Evolutionary conservation across 2,113 vertebrate species (phyloP), one percentile per base, ranked within the genome.

Genomic region (Neodontobutis hainanensis): DNA sequence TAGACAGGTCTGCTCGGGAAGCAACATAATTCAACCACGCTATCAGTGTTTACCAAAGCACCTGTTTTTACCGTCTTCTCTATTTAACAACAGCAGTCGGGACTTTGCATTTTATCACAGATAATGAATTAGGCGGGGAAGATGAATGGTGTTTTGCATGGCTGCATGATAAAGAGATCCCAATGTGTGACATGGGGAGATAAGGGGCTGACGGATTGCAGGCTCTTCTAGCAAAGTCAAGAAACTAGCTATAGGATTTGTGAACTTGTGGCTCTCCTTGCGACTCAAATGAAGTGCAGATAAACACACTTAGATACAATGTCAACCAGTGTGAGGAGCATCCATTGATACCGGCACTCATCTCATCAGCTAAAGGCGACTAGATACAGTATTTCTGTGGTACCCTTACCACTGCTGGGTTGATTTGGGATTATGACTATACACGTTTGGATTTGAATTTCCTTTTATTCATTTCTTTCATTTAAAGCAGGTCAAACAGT

Each of bases 121-220:
- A 73, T 82, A 83, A 83, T 85, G 79, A 90, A 91, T 88, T 89
- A 85, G 86, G 84, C 56, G 61, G 61, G 59, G 84, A 91, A 90
- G 92, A 93, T 78, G 86, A 92, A 93, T 92, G 86, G 88, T 89
- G 89, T 89, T 93, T 92, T 93, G 90, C 88, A 92, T 91, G 84
- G 86, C 87, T 92, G 90, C 89, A 88, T 90, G 92, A 92, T 93
- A 92, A 91, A 90, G 86, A 90, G 86, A 85, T 86, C 75, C 84
- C 68, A 59, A 49, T 35, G 43, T 73, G 87, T 88, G 90, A 92
- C 88, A 77, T 61, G 1, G 34, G 53, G 51, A 86, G 92, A 93
- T 93, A 92, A 92, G 89, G 69, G 53, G 60, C 78, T 92, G 90
- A 92, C 87, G 80, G 86, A 92, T 91, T 89, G 73, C 87, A 61